These are phyloP conservation scores for Brachionichthys hirsutus DNA, from an alignment of 2,113 vertebrate species.

Conservation along the genomic window DNA sequence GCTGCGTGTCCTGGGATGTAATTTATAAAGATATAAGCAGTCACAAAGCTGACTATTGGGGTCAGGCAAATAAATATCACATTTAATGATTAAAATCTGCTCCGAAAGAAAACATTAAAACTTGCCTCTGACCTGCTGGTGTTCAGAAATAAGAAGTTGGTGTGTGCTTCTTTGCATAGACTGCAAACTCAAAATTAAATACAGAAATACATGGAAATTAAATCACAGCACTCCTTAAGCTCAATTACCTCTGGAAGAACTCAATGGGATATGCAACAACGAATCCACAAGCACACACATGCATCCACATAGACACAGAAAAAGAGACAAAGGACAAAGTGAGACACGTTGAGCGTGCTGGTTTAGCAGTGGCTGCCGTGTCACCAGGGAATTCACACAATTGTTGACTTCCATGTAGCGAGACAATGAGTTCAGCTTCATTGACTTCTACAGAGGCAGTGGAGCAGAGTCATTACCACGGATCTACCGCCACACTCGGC, in stretches of 20 bases:
- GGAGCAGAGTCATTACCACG: slow-evolving; percentile 73
- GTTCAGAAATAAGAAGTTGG: slow-evolving; percentile 34
- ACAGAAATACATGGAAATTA: slow-evolving; percentile 52
- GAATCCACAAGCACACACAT: slow-evolving; percentile 4
- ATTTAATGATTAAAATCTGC: too few relatives aligned
- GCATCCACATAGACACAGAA: neutral
- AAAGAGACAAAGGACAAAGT: slow-evolving; percentile 36
- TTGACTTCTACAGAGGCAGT: slow-evolving; percentile 67
- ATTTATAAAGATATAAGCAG: too few relatives aligned
- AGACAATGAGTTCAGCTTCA: slow-evolving; percentile 76
- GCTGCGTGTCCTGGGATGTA: too few relatives aligned
- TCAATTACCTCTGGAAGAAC: slow-evolving; percentile 47
- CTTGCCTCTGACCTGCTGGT: neutral
- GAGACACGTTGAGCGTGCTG: slow-evolving; percentile 47
- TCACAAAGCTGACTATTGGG: too few relatives aligned
- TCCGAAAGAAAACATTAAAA: too few relatives aligned
- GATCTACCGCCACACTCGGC: slow-evolving; percentile 42
- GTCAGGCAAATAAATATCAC: too few relatives aligned
- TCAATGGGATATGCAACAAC: slow-evolving; percentile 43
- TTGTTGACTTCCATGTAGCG: slow-evolving; percentile 71
- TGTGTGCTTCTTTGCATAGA: slow-evolving; percentile 41
- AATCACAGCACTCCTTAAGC: slow-evolving; percentile 45
- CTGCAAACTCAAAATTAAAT: slow-evolving; percentile 47
- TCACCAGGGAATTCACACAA: slow-evolving; percentile 67
- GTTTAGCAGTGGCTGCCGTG: slow-evolving; percentile 55